These are phyloP conservation scores for Plodia interpunctella DNA, from an alignment of 1,140 invertebrate genomes.

Conservation along the genomic window DNA sequence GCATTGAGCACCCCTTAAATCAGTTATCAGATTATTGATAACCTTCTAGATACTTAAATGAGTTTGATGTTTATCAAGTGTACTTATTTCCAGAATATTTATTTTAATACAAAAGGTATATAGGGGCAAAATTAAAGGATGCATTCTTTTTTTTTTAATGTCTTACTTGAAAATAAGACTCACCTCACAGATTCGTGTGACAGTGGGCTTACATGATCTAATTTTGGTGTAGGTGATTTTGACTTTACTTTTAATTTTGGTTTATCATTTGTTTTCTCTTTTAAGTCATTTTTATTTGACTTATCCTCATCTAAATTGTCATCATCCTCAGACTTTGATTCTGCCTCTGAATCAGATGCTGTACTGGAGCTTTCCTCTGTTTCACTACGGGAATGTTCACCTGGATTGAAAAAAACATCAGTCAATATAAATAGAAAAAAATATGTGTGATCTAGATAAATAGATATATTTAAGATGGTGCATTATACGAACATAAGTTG, in stretches of 20 bases:
- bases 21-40: too few species aligned
- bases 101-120: too few species aligned
- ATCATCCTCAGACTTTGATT: constrained; percentile 72
- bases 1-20: too few species aligned
- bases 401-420: constrained; percentile 26
- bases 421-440: too few species aligned
- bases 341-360: constrained; percentile 71
- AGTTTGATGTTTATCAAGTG: too few species aligned
- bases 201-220: constrained; percentile 44
- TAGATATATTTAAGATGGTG: too few species aligned
- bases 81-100: too few species aligned
- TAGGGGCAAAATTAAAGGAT: too few species aligned
- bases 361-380: constrained; percentile 77
- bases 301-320: constrained; percentile 67
- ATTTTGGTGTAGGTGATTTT: constrained; percentile 53
- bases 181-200: constrained; percentile 59
- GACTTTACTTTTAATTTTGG: constrained; percentile 56
- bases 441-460: too few species aligned
- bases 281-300: constrained; percentile 58
- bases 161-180: constrained; percentile 3
- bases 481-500: too few species aligned
- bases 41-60: too few species aligned
- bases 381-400: constrained; percentile 62
- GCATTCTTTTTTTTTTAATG: not conserved
- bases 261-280: constrained; percentile 46